Conservation (phyloP, 1,140 invertebrate species). For the Drosophila littoralis region DNA sequence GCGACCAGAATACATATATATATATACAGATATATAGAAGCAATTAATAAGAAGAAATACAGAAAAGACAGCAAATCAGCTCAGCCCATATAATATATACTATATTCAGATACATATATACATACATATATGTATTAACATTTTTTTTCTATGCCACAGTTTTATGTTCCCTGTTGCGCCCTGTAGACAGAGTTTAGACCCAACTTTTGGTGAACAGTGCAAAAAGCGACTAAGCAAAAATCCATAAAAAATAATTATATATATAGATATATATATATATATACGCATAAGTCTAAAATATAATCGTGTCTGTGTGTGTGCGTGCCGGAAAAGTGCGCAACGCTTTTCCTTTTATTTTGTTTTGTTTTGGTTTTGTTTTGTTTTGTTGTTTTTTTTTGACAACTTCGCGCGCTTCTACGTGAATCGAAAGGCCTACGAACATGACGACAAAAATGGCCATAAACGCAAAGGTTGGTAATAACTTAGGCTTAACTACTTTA, state of each 20-base stretch:
- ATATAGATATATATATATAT: slow-evolving; percentile 6
- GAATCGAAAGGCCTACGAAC: slow-evolving; percentile 21
- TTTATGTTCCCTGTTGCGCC: slow-evolving; percentile 10
- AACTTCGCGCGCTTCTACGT: slow-evolving; percentile 6
- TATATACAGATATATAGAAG: slow-evolving; percentile 1
- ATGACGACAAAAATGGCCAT: slow-evolving; percentile 83
- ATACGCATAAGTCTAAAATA: slow-evolving; percentile 2
- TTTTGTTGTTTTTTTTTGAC: slow-evolving; percentile 14
- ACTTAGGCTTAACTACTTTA: neutral
- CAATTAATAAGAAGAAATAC: neutral
- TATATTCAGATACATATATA: neutral
- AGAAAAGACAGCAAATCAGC: slow-evolving; percentile 7
- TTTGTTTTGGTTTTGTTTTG: slow-evolving; percentile 12
- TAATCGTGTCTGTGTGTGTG: slow-evolving; percentile 5
- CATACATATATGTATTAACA: neutral
- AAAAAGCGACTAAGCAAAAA: slow-evolving; percentile 5
- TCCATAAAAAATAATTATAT: neutral
- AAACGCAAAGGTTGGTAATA: slow-evolving; percentile 75
- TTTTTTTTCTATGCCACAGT: slow-evolving; percentile 12
- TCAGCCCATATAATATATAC: neutral
- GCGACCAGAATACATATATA: slow-evolving; percentile 31
- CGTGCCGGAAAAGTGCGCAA: slow-evolving; percentile 39
- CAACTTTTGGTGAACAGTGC: slow-evolving; percentile 29
- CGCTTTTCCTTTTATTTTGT: slow-evolving; percentile 35
- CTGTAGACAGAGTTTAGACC: neutral